phyloP scores from a whole-genome alignment of 2,797 vertebrate species.

The Phrynocephalus forsythii region DNA sequence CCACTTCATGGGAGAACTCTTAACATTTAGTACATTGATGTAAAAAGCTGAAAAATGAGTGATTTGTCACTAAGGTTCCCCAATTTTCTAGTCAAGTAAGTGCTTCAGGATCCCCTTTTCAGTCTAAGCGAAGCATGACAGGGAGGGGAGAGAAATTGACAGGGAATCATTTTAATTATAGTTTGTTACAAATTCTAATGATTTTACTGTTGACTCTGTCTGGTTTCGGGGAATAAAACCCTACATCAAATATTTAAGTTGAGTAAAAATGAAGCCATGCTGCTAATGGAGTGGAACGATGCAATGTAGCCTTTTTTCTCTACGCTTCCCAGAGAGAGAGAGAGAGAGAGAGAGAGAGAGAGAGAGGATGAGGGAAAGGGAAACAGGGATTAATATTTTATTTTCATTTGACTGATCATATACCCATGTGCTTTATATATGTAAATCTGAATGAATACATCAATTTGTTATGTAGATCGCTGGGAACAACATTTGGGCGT shows the following conservation, averaged over 20 bases:
- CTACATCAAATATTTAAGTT: constrained; percentile 22
- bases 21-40: neutral
- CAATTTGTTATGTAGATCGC: constrained; percentile 60
- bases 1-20: neutral
- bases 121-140: neutral
- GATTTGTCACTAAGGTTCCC: constrained; percentile 29
- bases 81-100: constrained; percentile 8
- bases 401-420: constrained; percentile 61
- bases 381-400: constrained; percentile 56
- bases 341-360: too few species aligned
- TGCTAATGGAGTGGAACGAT: neutral
- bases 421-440: constrained; percentile 58
- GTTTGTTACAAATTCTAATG: constrained; percentile 25
- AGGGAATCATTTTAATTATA: neutral
- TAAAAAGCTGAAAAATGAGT: neutral
- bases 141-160: neutral
- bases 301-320: constrained; percentile 10
- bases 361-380: constrained; percentile 22
- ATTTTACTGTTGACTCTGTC: constrained; percentile 6
- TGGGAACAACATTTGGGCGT: constrained; percentile 64
- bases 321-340: constrained; percentile 46
- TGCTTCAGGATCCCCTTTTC: neutral
- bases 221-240: constrained; percentile 20
- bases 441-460: constrained; percentile 70
- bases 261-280: neutral